Conservation (phyloP, 2,113 vertebrate species). For the Anseranas semipalmata region DNA sequence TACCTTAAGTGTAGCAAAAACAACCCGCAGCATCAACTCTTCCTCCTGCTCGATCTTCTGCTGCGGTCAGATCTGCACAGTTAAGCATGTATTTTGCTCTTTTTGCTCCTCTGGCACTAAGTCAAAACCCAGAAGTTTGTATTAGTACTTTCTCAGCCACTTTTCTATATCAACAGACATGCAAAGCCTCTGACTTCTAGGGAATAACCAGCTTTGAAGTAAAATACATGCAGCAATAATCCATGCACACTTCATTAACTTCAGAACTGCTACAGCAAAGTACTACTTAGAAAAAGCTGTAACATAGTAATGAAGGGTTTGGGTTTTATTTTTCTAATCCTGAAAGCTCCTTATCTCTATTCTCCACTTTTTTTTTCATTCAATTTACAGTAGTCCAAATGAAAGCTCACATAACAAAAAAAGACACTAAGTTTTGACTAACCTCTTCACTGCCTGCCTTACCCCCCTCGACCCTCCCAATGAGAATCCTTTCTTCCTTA, state of each 20-base stretch:
- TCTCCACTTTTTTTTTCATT: conserved; percentile 33
- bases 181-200: conserved; percentile 35
- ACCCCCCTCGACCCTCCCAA: background rate
- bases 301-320: background rate
- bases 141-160: background rate
- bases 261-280: conserved; percentile 22
- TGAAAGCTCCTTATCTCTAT: conserved; percentile 46
- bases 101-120: background rate
- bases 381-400: background rate
- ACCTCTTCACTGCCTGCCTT: background rate
- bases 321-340: conserved; percentile 23
- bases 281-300: conserved; percentile 9
- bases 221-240: conserved; percentile 24
- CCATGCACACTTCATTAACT: conserved; percentile 20
- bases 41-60: background rate
- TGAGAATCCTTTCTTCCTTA: background rate
- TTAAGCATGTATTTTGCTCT: conserved; percentile 19
- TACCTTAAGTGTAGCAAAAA: background rate
- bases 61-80: conserved; percentile 39
- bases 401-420: background rate
- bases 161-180: background rate
- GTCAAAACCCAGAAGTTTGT: conserved; percentile 13
- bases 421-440: background rate
- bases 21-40: background rate
- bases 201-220: conserved; percentile 51